Base-by-base conservation (phyloP, 2,113 vertebrate species). In the Synchiropus splendidus region DNA sequence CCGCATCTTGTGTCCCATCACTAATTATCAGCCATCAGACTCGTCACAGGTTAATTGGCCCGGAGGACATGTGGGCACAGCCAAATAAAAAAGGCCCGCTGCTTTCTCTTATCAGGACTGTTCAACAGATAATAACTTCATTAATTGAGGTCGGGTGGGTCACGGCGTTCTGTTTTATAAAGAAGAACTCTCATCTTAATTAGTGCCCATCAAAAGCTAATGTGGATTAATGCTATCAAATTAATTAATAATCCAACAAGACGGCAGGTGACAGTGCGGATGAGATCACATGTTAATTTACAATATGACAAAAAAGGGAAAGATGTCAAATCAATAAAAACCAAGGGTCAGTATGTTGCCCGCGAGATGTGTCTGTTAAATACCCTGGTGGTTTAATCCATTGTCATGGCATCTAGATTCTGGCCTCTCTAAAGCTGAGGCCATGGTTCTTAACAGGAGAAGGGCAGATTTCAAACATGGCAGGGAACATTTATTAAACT, bases 261-360 rank as follows among this genome's bases (percentile, higher is more conserved):
- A 66, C 51, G 48, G 51, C 21, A 40, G 56, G 55, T 41, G 51
- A 62, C 36, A 58, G 52, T 13, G 45, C 21, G 45, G 57, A 67
- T 67, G 84, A 88, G 85, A 83, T 84, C 82, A 88, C 81, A 89
- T 85, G 89, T 89, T 46, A 51, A 74, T 59, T 90, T 88, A 45
- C 64, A 41, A 72, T 61, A 64, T 14, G 13, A 43, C 42, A 49
- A 47, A 31, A 1, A 44, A 16, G 2, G 4, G 11, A 12, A 16
- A 21, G 3, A 10, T 18, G 2, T 13, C n/a, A n/a, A n/a, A n/a
- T n/a, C n/a, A n/a, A n/a, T n/a, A n/a, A n/a, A n/a, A n/a, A n/a
- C n/a, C n/a, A n/a, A n/a, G n/a, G n/a, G n/a, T n/a, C n/a, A n/a
- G n/a, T n/a, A n/a, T n/a, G n/a, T n/a, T n/a, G n/a, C n/a, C n/a